Conservation (phyloP, 2,888 invertebrate genomes). For the Amorpha juglandis region DNA sequence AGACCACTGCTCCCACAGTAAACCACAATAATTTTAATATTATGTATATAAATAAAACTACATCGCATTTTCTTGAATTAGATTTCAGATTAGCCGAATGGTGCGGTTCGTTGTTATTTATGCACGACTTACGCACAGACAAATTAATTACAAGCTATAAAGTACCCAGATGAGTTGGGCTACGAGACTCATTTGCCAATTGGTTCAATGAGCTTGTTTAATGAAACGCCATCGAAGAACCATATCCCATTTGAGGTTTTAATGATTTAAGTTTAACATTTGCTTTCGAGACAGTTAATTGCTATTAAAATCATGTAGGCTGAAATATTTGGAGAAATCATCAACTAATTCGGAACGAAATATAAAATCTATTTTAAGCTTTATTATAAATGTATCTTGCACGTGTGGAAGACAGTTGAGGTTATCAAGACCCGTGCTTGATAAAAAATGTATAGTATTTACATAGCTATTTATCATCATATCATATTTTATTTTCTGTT, state of each 20-base stretch:
- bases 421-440: constrained; percentile 1
- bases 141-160: constrained; percentile 13
- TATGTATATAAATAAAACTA: no score
- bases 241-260: constrained; percentile 19
- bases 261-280: not conserved
- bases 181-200: constrained; percentile 21
- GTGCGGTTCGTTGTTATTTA: not conserved
- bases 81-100: no score
- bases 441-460: not conserved
- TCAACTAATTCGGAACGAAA: no score
- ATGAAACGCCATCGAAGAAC: constrained; percentile 26
- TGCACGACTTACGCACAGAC: not conserved
- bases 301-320: not conserved
- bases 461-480: not conserved
- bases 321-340: no score
- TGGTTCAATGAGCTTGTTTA: constrained; percentile 22
- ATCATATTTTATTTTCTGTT: no score
- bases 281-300: not conserved
- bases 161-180: constrained; percentile 9
- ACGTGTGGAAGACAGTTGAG: constrained; percentile 1
- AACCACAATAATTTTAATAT: no score
- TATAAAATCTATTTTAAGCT: no score
- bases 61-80: no score
- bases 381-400: not conserved
- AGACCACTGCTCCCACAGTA: no score